Evolutionary conservation across 1,140 invertebrate genomes (phyloP).

Genomic region (Diabrotica virgifera): DNA sequence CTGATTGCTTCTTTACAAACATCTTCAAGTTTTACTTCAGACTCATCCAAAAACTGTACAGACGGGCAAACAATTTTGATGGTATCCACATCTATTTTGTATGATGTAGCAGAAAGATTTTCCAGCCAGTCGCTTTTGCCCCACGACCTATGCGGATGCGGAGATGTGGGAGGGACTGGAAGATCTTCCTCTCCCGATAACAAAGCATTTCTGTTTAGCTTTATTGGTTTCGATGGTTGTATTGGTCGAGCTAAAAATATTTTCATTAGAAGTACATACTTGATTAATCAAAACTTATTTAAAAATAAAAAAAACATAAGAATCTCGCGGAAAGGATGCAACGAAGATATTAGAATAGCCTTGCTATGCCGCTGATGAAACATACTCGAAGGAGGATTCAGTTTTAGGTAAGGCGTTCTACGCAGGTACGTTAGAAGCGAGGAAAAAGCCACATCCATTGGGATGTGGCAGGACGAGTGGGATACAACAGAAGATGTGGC

Average conservation of each 20-base stretch:
- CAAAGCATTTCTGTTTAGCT: constrained; percentile 21
- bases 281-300: not conserved
- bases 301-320: not conserved
- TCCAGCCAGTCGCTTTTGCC: constrained; percentile 18
- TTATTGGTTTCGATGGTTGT: constrained; percentile 25
- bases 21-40: constrained; percentile 36
- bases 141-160: not conserved
- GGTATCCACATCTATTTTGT: constrained; percentile 29
- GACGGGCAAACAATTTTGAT: constrained; percentile 34
- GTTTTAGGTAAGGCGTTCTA: too few relatives aligned
- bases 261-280: constrained; percentile 14
- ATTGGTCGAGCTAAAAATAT: not conserved
- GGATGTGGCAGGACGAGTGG: too few relatives aligned
- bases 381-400: too few relatives aligned
- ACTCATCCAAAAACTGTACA: constrained; percentile 37
- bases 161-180: not conserved
- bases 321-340: too few relatives aligned
- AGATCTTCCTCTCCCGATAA: not conserved
- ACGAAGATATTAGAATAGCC: too few relatives aligned
- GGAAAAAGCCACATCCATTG: too few relatives aligned
- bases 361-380: too few relatives aligned
- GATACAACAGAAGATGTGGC: too few relatives aligned
- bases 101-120: constrained; percentile 14
- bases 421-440: too few relatives aligned
- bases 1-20: constrained; percentile 22